These are phyloP conservation scores for Eidolon dupreanum DNA, from an alignment of 2,797 vertebrate species.

Conservation along the genomic window DNA sequence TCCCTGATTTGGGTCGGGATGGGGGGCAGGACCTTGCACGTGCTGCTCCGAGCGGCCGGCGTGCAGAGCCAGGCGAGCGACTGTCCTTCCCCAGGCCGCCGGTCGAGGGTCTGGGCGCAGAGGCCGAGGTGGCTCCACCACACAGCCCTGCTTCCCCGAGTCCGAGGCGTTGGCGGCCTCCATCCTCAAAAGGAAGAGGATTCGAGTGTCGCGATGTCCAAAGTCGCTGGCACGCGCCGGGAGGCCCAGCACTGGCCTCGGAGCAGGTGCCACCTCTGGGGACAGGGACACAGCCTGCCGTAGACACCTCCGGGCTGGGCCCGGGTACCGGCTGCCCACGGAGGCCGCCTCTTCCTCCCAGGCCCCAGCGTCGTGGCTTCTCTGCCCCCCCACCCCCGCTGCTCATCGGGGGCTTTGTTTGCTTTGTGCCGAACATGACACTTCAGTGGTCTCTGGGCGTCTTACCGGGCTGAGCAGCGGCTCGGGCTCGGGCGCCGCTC, in stretches of 20 bases:
- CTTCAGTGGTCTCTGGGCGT: not conserved
- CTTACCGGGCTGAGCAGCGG: not conserved
- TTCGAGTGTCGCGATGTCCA: not conserved
- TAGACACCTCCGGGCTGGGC: accelerated
- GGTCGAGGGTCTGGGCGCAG: too few relatives aligned
- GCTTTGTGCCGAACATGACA: not conserved
- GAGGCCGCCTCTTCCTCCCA: accelerated
- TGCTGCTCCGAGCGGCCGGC: too few relatives aligned
- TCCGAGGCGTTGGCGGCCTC: accelerated
- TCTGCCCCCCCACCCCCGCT: too few relatives aligned
- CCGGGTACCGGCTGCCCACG: not conserved
- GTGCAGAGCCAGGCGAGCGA: too few relatives aligned
- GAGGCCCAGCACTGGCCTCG: accelerated
- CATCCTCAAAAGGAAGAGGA: accelerated
- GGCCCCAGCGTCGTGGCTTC: accelerated
- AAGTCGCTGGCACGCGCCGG: accelerated
- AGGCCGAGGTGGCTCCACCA: accelerated
- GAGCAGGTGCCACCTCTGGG: not conserved
- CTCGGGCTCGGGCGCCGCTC: accelerated
- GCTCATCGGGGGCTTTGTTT: accelerated
- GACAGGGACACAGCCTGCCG: not conserved
- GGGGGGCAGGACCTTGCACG: not conserved
- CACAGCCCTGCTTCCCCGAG: accelerated
- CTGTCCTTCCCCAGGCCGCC: too few relatives aligned
- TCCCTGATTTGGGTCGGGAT: not conserved